phyloP scores from a whole-genome alignment of 2,113 vertebrate species.

The Brachyhypopomus occidentalis region DNA sequence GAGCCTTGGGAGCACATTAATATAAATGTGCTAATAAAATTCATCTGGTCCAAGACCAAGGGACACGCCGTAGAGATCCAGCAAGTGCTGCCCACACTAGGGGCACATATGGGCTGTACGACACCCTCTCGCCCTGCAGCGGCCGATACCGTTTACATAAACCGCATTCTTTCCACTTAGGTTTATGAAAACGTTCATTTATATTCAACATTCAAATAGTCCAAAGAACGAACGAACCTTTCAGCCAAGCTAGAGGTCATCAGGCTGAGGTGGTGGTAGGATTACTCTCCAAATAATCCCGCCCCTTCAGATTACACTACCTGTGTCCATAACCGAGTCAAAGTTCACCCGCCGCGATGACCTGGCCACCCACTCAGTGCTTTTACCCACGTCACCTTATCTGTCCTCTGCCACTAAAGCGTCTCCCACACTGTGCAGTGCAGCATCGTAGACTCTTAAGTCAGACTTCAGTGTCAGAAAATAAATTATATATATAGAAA shows the following conservation, averaged over 20 bases:
- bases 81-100: not conserved
- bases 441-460: too few species aligned
- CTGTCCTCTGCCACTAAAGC: too few species aligned
- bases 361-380: not conserved
- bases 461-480: too few species aligned
- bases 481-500: too few species aligned
- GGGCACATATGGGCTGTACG: not conserved
- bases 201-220: not conserved
- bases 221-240: constrained; percentile 12
- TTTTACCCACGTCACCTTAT: too few species aligned
- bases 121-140: not conserved
- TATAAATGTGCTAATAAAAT: not conserved
- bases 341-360: not conserved
- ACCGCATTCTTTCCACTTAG: not conserved
- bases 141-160: constrained; percentile 3
- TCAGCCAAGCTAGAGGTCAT: not conserved
- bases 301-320: not conserved
- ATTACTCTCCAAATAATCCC: not conserved
- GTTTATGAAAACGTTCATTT: not conserved
- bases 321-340: not conserved
- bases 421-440: not conserved
- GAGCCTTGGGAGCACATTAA: not conserved
- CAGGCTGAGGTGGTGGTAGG: not conserved
- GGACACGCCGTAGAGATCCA: not conserved
- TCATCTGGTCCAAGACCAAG: not conserved